phyloP scores from a whole-genome alignment of 2,888 invertebrate species.

The Caenorhabditis uteleia region DNA sequence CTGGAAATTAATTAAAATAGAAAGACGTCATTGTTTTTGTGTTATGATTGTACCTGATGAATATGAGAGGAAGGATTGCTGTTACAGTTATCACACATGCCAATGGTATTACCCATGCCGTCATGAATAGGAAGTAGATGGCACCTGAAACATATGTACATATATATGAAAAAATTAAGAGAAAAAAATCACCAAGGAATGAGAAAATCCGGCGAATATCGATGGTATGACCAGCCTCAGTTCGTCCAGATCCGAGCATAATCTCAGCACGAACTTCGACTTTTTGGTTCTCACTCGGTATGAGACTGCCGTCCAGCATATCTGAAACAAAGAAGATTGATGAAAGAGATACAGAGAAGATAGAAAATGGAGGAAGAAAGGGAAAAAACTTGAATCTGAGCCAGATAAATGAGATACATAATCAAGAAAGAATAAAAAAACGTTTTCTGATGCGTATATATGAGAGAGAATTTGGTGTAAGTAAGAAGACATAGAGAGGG shows the following conservation, averaged over 20 bases:
- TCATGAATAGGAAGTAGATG: conserved; percentile 64
- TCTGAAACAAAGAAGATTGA: conserved; percentile 4
- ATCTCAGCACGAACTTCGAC: conserved; percentile 17
- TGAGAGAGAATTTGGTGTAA: conserved; percentile 19
- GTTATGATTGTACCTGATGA: conserved; percentile 45
- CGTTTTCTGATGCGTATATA: conserved; percentile 25
- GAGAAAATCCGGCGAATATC: conserved; percentile 55
- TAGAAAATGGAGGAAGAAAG: not conserved
- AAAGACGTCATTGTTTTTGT: conserved; percentile 1
- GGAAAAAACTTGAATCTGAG: conserved; percentile 1
- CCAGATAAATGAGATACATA: conserved; percentile 6
- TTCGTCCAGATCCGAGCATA: conserved; percentile 19
- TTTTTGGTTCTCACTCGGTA: conserved; percentile 25
- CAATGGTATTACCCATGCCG: conserved; percentile 60
- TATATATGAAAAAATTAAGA: not conserved
- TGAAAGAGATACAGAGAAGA: conserved; percentile 1
- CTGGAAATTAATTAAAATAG: conserved; percentile 28
- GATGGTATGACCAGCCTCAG: conserved; percentile 28
- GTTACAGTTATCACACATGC: conserved; percentile 59
- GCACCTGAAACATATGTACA: conserved; percentile 41
- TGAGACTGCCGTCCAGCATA: conserved; percentile 34
- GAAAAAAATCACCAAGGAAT: conserved; percentile 39
- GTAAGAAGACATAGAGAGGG: conserved; percentile 14
- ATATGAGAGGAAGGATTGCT: conserved; percentile 54
- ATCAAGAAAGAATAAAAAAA: conserved; percentile 10